These are phyloP conservation scores for Anthoscopus minutus DNA, from an alignment of 2,113 vertebrate genomes.

Conservation along the genomic window DNA sequence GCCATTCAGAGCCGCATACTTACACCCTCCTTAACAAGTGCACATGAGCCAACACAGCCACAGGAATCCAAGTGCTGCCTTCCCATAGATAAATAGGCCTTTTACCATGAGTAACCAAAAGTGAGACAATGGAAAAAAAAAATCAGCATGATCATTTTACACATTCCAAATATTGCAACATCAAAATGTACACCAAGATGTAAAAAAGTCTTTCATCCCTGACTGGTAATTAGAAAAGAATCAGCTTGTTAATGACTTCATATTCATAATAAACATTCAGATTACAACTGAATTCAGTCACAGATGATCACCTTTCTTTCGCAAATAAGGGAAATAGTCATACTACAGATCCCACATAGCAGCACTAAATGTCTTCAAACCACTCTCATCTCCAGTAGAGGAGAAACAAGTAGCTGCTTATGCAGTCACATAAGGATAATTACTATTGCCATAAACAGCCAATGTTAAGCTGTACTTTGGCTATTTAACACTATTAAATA, in stretches of 20 bases:
- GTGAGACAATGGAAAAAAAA: not conserved
- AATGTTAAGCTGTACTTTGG: not conserved
- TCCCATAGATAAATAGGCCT: rapidly evolving
- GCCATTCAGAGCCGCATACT: not conserved
- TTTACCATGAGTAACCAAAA: not conserved
- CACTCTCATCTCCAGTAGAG: not conserved
- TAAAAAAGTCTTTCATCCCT: not conserved
- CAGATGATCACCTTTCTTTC: not conserved
- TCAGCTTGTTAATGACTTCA: not conserved
- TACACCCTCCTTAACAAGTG: not conserved
- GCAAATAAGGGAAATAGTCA: not conserved
- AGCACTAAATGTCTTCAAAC: not conserved
- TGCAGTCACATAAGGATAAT: not conserved
- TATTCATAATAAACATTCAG: not conserved
- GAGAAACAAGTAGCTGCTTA: not conserved
- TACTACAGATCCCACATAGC: not conserved
- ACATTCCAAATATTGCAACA: rapidly evolving
- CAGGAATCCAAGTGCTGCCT: rapidly evolving
- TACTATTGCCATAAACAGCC: not conserved
- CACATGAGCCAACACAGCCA: not conserved
- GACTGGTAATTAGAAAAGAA: not conserved
- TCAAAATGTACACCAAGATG: not conserved
- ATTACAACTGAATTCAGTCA: not conserved
- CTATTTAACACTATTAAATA: not conserved
- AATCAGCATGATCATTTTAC: not conserved